A percentile compares a stretch with the other conserved stretches of the same genome.
These are phyloP conservation scores for Aphelinus atriplicis DNA, from an alignment of 1,140 invertebrate species.

Conservation along the genomic window DNA sequence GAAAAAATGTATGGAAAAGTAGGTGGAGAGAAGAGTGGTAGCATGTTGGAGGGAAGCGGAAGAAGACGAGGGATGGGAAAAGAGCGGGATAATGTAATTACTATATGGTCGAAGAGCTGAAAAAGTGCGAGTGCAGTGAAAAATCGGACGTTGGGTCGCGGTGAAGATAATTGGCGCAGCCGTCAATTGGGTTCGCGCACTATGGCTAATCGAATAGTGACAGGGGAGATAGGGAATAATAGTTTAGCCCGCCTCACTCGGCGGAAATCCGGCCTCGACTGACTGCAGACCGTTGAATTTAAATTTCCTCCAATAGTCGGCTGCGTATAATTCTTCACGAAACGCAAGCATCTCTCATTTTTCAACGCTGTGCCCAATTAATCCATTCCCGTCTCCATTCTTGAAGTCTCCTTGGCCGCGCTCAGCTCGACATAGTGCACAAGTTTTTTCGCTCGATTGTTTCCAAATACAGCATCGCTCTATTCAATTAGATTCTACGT, in stretches of 20 bases:
- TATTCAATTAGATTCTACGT: too few relatives aligned
- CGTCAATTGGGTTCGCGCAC: conserved; percentile 27
- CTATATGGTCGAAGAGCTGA: not conserved
- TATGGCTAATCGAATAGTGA: conserved; percentile 26
- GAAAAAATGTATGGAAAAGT: too few relatives aligned
- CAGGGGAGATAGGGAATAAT: not conserved
- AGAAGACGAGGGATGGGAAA: not conserved
- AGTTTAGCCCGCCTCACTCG: not conserved
- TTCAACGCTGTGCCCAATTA: too few relatives aligned
- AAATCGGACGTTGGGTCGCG: not conserved
- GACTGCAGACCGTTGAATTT: conserved; percentile 14
- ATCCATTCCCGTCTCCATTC: too few relatives aligned
- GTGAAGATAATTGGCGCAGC: conserved; percentile 20
- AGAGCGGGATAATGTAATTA: conserved; percentile 6
- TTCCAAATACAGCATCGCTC: too few relatives aligned
- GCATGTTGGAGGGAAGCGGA: not conserved
- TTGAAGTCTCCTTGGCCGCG: too few relatives aligned
- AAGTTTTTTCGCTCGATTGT: too few relatives aligned
- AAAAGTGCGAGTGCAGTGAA: conserved; percentile 6
- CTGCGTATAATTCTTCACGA: not conserved
- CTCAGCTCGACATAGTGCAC: too few relatives aligned
- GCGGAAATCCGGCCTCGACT: conserved; percentile 6
- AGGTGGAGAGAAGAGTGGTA: too few relatives aligned
- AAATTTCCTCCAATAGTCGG: conserved; percentile 21
- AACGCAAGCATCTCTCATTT: not conserved